These are phyloP conservation scores for Trichogramma pretiosum DNA, from an alignment of 1,140 invertebrate species.

Conservation along the genomic window DNA sequence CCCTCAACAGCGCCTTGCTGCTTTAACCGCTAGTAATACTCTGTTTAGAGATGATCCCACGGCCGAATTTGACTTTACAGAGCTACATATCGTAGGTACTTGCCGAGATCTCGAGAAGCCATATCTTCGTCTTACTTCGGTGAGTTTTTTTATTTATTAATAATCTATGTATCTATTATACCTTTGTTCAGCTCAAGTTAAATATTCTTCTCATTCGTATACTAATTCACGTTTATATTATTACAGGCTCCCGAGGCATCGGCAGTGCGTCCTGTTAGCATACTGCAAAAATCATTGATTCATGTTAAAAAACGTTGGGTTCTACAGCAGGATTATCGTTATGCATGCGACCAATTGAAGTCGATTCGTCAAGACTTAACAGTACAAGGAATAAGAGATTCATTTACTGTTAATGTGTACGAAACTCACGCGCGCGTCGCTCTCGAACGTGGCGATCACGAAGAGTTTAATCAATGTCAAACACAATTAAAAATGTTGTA, in stretches of 20 bases:
- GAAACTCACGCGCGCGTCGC: conserved; percentile 96
- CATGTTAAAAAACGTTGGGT: conserved; percentile 89
- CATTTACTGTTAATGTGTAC: conserved; percentile 93
- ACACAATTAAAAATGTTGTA: conserved; percentile 93
- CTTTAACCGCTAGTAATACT: no score
- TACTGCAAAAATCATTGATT: conserved; percentile 74
- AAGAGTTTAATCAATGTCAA: conserved; percentile 99
- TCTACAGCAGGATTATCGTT: conserved; percentile 83
- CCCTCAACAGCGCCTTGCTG: background rate
- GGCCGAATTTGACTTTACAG: conserved; percentile 68
- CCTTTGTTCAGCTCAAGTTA: background rate
- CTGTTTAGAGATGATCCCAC: conserved; percentile 49
- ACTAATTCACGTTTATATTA: conserved; percentile 8
- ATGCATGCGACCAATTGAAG: conserved; percentile 96
- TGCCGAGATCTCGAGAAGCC: conserved; percentile 89
- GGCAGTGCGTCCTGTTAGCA: conserved; percentile 79
- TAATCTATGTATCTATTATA: background rate
- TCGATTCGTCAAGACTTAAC: conserved; percentile 97
- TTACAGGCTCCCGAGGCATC: conserved; percentile 80
- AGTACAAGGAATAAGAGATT: conserved; percentile 89
- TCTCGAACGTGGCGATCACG: conserved; percentile 93
- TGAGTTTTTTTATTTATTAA: conserved; percentile 36
- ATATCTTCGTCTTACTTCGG: conserved; percentile 85
- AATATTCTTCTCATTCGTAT: conserved; percentile 3
- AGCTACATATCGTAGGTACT: conserved; percentile 86